These are phyloP conservation scores for Myathropa florea DNA, from an alignment of 2,888 invertebrate species.

Conservation along the genomic window DNA sequence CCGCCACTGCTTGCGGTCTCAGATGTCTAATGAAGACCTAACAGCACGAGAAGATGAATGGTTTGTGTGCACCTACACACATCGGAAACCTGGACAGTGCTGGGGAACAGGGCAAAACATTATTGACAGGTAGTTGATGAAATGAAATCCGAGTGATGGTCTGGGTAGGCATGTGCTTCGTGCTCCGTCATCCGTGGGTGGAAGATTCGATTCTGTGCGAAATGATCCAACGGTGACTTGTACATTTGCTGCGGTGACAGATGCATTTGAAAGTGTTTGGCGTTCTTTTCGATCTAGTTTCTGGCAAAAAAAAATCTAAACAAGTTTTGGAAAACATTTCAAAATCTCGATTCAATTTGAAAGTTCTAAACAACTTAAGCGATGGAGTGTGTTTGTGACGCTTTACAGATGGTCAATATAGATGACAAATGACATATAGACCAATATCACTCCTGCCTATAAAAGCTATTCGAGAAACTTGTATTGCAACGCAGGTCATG, in stretches of 20 bases:
- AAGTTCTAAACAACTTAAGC: too few relatives aligned
- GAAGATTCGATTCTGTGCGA: background rate
- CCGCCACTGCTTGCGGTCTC: background rate
- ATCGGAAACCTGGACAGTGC: background rate
- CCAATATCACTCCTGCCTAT: too few relatives aligned
- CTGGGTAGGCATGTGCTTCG: background rate
- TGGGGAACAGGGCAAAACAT: background rate
- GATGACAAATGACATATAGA: too few relatives aligned
- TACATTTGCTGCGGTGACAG: background rate
- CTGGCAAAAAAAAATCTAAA: too few relatives aligned
- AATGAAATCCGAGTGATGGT: background rate
- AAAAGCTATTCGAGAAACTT: too few relatives aligned
- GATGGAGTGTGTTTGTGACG: too few relatives aligned
- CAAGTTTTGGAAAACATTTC: too few relatives aligned
- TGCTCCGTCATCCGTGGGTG: background rate
- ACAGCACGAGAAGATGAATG: conserved; percentile 38
- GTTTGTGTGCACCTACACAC: background rate
- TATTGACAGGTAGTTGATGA: conserved; percentile 23
- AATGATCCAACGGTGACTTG: conserved; percentile 15
- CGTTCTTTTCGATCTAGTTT: background rate
- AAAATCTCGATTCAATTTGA: too few relatives aligned
- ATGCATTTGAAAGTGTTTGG: background rate
- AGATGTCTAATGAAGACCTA: conserved; percentile 28
- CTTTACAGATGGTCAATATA: too few relatives aligned
- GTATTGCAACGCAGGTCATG: too few relatives aligned